These are phyloP conservation scores for Myzus persicae DNA, from an alignment of 1,140 invertebrate species.

Conservation along the genomic window DNA sequence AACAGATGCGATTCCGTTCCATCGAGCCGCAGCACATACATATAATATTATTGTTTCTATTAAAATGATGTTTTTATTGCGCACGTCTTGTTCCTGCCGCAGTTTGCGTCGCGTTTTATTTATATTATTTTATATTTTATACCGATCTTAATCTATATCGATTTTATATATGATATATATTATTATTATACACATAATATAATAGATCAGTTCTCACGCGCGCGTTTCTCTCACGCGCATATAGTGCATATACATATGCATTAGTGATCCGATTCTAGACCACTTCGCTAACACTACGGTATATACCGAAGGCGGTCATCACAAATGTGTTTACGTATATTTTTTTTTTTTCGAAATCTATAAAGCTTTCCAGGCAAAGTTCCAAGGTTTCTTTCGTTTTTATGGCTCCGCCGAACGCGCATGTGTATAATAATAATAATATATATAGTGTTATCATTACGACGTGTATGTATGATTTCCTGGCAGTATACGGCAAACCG, in stretches of 20 bases:
- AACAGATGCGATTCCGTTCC: background rate
- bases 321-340: background rate
- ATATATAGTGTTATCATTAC: background rate
- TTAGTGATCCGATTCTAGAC: background rate
- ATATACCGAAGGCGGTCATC: background rate
- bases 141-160: background rate
- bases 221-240: background rate
- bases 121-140: background rate
- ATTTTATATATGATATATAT: constrained; percentile 11
- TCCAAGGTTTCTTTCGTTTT: constrained; percentile 26
- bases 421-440: background rate
- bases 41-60: background rate
- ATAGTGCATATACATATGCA: background rate
- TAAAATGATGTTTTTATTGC: background rate
- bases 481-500: background rate
- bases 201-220: background rate
- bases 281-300: background rate
- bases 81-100: background rate
- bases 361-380: constrained; percentile 27
- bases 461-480: background rate
- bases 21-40: background rate
- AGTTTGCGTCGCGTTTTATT: background rate
- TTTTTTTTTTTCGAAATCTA: constrained; percentile 7
- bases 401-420: no score
- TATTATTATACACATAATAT: background rate